Base-by-base conservation (phyloP, 2,113 vertebrate species). In the Nannospalax galili region DNA sequence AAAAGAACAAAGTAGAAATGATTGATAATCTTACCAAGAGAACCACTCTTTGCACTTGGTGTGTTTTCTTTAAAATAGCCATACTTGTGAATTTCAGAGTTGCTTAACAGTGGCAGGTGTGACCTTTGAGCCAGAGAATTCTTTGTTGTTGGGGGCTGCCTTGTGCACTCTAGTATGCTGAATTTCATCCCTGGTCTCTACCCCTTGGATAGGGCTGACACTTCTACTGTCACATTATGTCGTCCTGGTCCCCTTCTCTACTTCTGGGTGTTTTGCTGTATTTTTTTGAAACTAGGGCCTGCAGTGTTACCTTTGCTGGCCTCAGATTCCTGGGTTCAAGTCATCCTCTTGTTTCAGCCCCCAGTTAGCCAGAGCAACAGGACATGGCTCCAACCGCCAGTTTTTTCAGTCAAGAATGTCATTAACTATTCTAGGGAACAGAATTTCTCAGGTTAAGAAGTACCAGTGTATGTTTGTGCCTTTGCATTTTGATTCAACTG, bases 371-470 rank as follows among this genome's bases (percentile, higher is more conserved):
- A 24, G 40, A 42, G 56, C 56, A 48, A 28, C 28, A 67, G 45
- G 30, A 26, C 62, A 28, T 35, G 45, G 17, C 67, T 64, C 42
- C n/a, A 64, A 17, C 0, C 58, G 52, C 14, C 62, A 14, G 17
- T 4, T 92, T 48, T 64, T 90, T 85, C 30, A 64, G 26, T 60
- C 85, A 79, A 93, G 89, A 87, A 40, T 42, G 70, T 74, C 58
- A 70, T 70, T 75, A 70, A 20, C n/a, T 52, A 42, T 86, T 82
- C 20, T 19, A 17, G 75, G 92, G 65, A 92, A 52, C 40, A 70
- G 14, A 87, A 28, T 5, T n/a, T 75, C 35, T 73, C 14, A 0
- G 1, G 40, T 9, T 69, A 73, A 81, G 60, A 70, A 80, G 42
- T 42, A 19, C 58, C 72, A 79, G 17, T 78, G 22, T 80, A 0